Percentiles rank a stretch among this genome's conserved stretches.
Evolutionary conservation across 2,888 invertebrate species (phyloP).

Genomic region (Tiliacea citrago): DNA sequence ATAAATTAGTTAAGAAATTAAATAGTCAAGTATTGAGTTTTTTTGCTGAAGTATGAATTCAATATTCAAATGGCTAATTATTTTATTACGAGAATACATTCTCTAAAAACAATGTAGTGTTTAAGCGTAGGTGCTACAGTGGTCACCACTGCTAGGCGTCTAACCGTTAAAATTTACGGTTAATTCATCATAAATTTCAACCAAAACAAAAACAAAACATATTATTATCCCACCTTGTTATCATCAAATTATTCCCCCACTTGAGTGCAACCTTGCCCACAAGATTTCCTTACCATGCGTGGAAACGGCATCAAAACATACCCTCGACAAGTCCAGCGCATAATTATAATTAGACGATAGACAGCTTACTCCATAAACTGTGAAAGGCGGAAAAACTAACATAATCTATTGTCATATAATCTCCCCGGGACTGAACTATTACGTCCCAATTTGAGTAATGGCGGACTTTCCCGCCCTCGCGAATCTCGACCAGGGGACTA

Average conservation of each 20-base stretch:
- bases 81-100: not conserved
- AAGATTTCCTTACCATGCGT: conserved; percentile 17
- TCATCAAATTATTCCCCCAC: conserved; percentile 27
- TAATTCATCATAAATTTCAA: not conserved
- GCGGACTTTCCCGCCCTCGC: conserved; percentile 39
- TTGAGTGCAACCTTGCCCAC: conserved; percentile 9
- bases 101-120: not conserved
- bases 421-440: conserved; percentile 53
- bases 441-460: conserved; percentile 55
- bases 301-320: conserved; percentile 29
- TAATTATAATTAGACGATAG: conserved; percentile 21
- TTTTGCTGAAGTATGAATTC: not conserved
- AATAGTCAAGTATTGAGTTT: not conserved
- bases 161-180: not conserved
- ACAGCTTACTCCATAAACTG: conserved; percentile 39
- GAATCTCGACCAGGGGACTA: not conserved
- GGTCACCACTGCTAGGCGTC: too few species aligned
- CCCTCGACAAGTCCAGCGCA: conserved; percentile 9
- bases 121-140: not conserved
- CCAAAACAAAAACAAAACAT: not conserved
- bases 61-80: not conserved
- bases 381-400: conserved; percentile 48
- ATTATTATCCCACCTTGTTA: conserved; percentile 16
- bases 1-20: not conserved
- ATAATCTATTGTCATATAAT: conserved; percentile 65